A percentile compares a stretch with the other conserved stretches of the same genome.
Conservation (phyloP, 2,888 invertebrate genomes). For the Athripsodes cinereus region DNA sequence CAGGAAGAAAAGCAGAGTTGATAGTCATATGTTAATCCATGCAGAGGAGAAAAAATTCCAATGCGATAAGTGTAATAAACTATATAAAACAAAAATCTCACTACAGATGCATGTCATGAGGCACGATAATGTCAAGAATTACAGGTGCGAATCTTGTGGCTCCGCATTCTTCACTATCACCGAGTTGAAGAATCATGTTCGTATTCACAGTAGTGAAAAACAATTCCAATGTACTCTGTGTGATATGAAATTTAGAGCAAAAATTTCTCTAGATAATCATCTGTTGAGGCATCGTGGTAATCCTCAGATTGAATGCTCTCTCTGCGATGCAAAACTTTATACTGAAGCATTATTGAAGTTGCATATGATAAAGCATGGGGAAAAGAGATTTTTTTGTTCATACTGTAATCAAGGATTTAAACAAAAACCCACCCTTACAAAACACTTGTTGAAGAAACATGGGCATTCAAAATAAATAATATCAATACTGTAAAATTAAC, state of each 20-base stretch:
- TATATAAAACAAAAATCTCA: slow-evolving; percentile 40
- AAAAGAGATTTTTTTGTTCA: slow-evolving; percentile 43
- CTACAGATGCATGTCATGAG: slow-evolving; percentile 41
- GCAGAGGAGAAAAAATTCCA: slow-evolving; percentile 33
- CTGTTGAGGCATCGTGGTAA: slow-evolving; percentile 44
- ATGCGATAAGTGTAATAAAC: slow-evolving; percentile 42
- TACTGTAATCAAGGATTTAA: slow-evolving; percentile 40
- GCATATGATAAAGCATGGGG: slow-evolving; percentile 41
- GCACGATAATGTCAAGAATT: slow-evolving; percentile 44
- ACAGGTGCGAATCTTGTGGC: slow-evolving; percentile 46
- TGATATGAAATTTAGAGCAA: slow-evolving; percentile 38
- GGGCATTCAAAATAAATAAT: too few species aligned
- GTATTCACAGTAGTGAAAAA: slow-evolving; percentile 35
- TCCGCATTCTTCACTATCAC: slow-evolving; percentile 44
- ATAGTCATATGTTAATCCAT: slow-evolving; percentile 42
- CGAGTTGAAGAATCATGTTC: slow-evolving; percentile 43
- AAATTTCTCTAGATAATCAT: slow-evolving; percentile 41
- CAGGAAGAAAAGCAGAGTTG: slow-evolving; percentile 42
- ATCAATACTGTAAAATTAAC: too few species aligned
- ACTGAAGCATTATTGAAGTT: slow-evolving; percentile 39
- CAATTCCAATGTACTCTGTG: slow-evolving; percentile 43
- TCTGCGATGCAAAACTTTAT: slow-evolving; percentile 39
- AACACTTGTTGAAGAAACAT: slow-evolving; percentile 43
- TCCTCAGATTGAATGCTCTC: slow-evolving; percentile 39
- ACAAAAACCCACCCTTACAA: slow-evolving; percentile 45